A percentile compares a stretch with the other conserved stretches of the same genome.
These are phyloP conservation scores for Euproctis similis DNA, from an alignment of 2,888 invertebrate genomes.

Conservation along the genomic window DNA sequence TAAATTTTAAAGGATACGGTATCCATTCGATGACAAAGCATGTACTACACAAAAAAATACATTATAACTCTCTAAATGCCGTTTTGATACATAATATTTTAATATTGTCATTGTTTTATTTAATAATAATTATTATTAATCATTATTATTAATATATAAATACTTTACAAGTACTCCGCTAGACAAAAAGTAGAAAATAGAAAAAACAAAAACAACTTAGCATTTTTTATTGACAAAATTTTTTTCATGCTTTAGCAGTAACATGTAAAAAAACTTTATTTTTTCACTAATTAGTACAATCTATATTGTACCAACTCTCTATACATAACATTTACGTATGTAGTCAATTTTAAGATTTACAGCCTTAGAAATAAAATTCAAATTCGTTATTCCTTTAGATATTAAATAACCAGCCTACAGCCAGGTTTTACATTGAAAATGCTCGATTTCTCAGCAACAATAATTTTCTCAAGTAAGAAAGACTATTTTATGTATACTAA, in stretches of 20 bases:
- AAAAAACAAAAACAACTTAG: constrained; percentile 37
- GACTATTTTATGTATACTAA: no score
- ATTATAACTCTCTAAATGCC: constrained; percentile 53
- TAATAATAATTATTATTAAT: constrained; percentile 57
- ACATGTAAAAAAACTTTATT: no score
- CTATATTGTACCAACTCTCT: constrained; percentile 33
- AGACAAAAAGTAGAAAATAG: constrained; percentile 36
- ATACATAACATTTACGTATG: constrained; percentile 34
- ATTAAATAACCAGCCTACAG: constrained; percentile 30
- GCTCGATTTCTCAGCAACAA: constrained; percentile 20
- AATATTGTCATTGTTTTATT: constrained; percentile 73
- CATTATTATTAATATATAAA: no score
- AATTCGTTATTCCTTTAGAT: constrained; percentile 43
- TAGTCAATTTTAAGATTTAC: constrained; percentile 38
- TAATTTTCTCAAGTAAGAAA: constrained; percentile 19
- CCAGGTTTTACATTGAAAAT: constrained; percentile 18
- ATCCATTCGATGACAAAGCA: constrained; percentile 51
- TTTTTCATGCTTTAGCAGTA: no score
- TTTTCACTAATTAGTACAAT: no score
- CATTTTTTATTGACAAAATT: constrained; percentile 28
- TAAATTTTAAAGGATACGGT: constrained; percentile 15
- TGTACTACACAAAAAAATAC: constrained; percentile 51
- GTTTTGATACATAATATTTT: constrained; percentile 58
- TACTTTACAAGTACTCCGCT: constrained; percentile 62
- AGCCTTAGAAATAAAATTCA: constrained; percentile 43